phyloP scores from a whole-genome alignment of 2,113 vertebrate genomes.

The Megaptera novaeangliae region DNA sequence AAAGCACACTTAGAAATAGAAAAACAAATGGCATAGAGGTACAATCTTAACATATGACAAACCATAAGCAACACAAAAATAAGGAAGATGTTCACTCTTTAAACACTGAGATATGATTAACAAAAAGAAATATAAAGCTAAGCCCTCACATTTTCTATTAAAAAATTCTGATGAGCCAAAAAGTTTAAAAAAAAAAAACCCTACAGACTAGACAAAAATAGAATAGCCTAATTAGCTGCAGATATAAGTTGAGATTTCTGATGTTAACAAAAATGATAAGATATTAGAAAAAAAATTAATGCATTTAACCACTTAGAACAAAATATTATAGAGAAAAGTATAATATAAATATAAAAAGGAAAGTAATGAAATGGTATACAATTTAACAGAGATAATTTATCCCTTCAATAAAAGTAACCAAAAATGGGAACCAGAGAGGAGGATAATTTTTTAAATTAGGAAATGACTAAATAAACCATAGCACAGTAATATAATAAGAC shows the following conservation, averaged over 20 bases:
- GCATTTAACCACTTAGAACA: neutral
- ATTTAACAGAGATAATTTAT: neutral
- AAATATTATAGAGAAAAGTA: neutral
- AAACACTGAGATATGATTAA: slow-evolving; percentile 20
- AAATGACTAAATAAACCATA: slow-evolving; percentile 2
- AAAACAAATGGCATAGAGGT: neutral
- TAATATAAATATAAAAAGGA: neutral
- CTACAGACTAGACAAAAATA: slow-evolving; percentile 33
- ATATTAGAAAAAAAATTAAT: neutral
- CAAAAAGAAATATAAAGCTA: slow-evolving; percentile 4
- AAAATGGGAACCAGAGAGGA: neutral
- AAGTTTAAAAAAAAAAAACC: neutral
- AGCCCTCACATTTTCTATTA: neutral
- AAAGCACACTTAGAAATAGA: slow-evolving; percentile 17
- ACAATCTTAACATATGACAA: neutral
- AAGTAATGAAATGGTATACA: neutral
- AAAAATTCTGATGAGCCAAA: neutral
- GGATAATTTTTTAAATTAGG: neutral
- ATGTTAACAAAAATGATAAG: slow-evolving; percentile 41
- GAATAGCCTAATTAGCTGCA: neutral
- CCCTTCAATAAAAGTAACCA: slow-evolving; percentile 9
- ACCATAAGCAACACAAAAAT: slow-evolving; percentile 31
- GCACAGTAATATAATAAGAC: neutral
- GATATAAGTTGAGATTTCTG: neutral
- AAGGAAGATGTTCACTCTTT: neutral